Evolutionary conservation across 2,797 vertebrate genomes (phyloP), one percentile per base, ranked within the genome.

Genomic region (Loriculus beryllinus): DNA sequence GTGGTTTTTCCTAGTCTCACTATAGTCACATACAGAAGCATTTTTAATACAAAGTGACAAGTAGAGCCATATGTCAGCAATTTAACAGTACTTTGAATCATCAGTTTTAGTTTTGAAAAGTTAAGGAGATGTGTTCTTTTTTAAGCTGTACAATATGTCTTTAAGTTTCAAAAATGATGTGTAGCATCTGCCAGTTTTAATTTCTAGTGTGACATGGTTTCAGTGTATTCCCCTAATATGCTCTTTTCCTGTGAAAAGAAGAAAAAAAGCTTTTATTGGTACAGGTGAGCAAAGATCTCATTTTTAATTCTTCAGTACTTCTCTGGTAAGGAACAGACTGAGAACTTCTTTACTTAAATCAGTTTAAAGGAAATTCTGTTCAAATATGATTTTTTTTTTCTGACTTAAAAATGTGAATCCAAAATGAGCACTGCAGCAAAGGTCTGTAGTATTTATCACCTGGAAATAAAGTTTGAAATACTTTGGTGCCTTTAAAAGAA

Each of bases 401-500:
- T 1, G 1, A 18, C 43, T 69, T 3, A 1, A 47, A 23, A 48
- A 31, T 54, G 10, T 22, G 5, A 4, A 23, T 31, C 3, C 6
- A 8, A 12, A 67, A 47, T n/a, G 15, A 2, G 3, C 9, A 12
- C 64, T 87, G 76, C 26, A 48, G 14, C 8, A 28, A 56, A 75
- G 33, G 5, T 37, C 25, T 67, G 7, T 40, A 16, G 6, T 42
- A 14, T 85, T 26, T 82, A 10, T 9, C 33, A 19, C 49, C 74
- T 85, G 25, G 28, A 63, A 64, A 22, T 39, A 47, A 49, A 40
- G 60, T 57, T 8, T 67, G 28, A 81, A 48, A 56, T 85, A 54
- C 71, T 90, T 63, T 90, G 26, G 16, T 91, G 20, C 48, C 45
- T 94, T 86, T 83, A 63, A 88, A 89, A 82, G 59, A 70, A 81